Evolutionary conservation across 2,113 vertebrate genomes (phyloP).

Genomic region (Tyto alba): DNA sequence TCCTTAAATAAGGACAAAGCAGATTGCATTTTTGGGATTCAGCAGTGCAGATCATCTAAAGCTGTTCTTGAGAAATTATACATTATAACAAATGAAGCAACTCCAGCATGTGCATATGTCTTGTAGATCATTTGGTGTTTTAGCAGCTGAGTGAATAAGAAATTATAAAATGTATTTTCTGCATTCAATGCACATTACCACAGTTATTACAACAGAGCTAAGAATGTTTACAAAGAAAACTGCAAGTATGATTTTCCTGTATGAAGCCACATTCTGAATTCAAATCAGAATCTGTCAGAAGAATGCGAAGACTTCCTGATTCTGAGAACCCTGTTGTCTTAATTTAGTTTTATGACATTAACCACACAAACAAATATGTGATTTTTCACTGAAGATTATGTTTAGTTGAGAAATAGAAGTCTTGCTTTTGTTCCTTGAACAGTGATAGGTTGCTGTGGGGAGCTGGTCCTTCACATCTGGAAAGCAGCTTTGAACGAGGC

Average conservation of each 20-base stretch:
- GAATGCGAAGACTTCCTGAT: not conserved
- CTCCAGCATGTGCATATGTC: not conserved
- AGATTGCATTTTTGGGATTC: slow-evolving; percentile 44
- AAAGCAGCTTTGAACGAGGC: not conserved
- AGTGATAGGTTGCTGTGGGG: not conserved
- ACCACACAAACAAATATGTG: not conserved
- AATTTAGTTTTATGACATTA: not conserved
- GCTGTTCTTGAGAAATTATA: slow-evolving; percentile 12
- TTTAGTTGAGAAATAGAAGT: not conserved
- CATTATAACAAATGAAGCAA: not conserved
- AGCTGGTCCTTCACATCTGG: not conserved
- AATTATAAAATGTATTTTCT: not conserved
- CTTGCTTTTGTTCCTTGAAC: not conserved
- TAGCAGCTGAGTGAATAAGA: slow-evolving; percentile 22
- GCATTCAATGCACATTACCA: not conserved
- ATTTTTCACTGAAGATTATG: not conserved
- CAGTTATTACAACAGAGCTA: not conserved
- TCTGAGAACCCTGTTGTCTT: not conserved
- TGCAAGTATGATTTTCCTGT: not conserved
- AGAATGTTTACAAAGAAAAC: slow-evolving; percentile 10
- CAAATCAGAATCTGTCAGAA: not conserved
- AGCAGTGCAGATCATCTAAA: slow-evolving; percentile 29
- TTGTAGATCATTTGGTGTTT: not conserved
- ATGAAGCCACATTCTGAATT: not conserved
- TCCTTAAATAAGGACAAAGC: slow-evolving; percentile 35